Evolutionary conservation across 2,888 invertebrate genomes (phyloP), one percentile per base, ranked within the genome.

Genomic region (Epinotia nisella): DNA sequence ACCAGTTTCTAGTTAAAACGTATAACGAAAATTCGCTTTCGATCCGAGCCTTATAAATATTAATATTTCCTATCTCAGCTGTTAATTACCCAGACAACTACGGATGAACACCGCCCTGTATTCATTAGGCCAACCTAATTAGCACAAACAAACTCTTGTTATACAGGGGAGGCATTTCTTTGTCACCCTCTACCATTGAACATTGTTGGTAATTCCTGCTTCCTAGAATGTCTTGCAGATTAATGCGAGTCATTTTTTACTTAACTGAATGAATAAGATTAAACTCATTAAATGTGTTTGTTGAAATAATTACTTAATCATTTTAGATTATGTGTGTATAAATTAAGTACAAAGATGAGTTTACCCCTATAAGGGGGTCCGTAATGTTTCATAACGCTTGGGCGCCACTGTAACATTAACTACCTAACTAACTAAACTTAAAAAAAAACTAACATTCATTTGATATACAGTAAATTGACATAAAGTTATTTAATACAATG

Each of bases 61-160:
- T 92, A 92, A 92, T 91, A 90, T 89, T 89, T 90, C 87, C 85
- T 88, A 90, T 90, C 89, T 90, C 84, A 85, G 88, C 85, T 88
- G 88, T 90, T 91, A 91, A 91, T 92, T 91, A 90, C 83, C 86
- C 85, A 86, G 88, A 89, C 87, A 90, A 90, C 89, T 90, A 87
- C 84, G 86, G 87, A 86, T 88, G 86, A 89, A 86, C 85, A 86
- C 83, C 83, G 78, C 84, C 87, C 87, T 85, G 87, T 91, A 89
- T 91, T 91, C 87, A 91, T 91, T 88, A 91, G 83, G 83, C 76
- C 81, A 84, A 91, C 87, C 88, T 92, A 88, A 92, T 92, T 91
- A 91, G 84, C 80, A 82, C 82, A 87, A 87, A 87, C 86, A 85
- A 87, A 85, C 83, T 85, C 85, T 73, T 73, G 73, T 73, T 69